Percentiles rank a stretch among this genome's conserved stretches.
phyloP scores from a whole-genome alignment of 2,113 vertebrate genomes.

The Isurus oxyrinchus region DNA sequence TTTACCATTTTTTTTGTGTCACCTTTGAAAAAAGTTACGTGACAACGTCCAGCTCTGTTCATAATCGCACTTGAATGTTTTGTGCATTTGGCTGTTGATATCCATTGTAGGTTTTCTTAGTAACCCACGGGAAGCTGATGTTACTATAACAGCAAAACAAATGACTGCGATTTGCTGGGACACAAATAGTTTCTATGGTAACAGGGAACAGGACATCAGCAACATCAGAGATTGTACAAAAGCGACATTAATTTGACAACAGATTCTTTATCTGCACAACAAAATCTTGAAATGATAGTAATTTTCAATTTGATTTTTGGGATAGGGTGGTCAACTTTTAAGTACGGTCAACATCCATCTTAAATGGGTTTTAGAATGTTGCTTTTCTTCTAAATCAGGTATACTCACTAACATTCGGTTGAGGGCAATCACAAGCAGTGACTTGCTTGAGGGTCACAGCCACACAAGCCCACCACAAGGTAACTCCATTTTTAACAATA shows the following conservation, averaged over 20 bases:
- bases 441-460: conserved; percentile 12
- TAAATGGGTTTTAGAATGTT: conserved; percentile 12
- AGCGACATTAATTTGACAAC: neutral
- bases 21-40: neutral
- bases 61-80: no score
- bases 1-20: neutral
- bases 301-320: neutral
- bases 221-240: neutral
- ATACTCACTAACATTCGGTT: conserved; percentile 29
- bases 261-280: neutral
- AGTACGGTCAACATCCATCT: neutral
- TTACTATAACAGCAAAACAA: neutral
- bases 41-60: neutral
- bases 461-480: conserved; percentile 29
- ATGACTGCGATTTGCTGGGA: neutral
- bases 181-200: neutral
- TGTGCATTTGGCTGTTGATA: neutral
- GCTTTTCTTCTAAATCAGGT: conserved; percentile 27
- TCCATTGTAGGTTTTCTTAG: neutral
- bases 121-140: neutral
- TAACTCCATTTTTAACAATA: conserved; percentile 19
- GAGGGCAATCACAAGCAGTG: conserved; percentile 24
- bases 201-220: neutral
- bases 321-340: neutral
- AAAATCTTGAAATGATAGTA: neutral